A percentile compares a stretch with the other conserved stretches of the same genome.
Evolutionary conservation across 2,797 vertebrate genomes (phyloP).

Genomic region (Oreochromis mossambicus): DNA sequence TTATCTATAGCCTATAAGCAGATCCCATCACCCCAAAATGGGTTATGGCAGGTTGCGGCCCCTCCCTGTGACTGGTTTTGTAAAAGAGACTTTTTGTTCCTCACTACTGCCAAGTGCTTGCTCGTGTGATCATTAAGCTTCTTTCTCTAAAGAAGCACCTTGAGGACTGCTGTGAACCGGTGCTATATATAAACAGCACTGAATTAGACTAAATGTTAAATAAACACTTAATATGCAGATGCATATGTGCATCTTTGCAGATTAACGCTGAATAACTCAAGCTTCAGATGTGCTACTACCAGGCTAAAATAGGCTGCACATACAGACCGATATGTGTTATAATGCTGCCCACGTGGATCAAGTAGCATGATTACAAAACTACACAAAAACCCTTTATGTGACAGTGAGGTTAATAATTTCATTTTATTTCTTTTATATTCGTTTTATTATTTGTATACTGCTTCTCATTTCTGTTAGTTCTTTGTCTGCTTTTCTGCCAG

Average conservation of each 20-base stretch:
- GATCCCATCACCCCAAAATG: not conserved
- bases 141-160: not conserved
- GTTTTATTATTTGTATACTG: not conserved
- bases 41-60: not conserved
- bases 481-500: accelerated
- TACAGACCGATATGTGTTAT: not conserved
- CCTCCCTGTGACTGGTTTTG: not conserved
- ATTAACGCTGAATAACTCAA: not conserved
- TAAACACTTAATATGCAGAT: not conserved
- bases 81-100: not conserved
- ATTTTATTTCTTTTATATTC: not conserved
- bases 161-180: not conserved
- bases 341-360: not conserved
- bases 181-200: not conserved
- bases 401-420: not conserved
- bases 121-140: too few relatives aligned
- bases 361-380: not conserved
- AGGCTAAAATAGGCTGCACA: not conserved
- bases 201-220: not conserved
- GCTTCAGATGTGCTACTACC: not conserved
- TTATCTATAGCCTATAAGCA: not conserved
- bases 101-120: not conserved
- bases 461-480: not conserved
- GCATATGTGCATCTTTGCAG: not conserved
- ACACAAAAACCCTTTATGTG: not conserved